Base-by-base conservation (phyloP, 2,113 vertebrate genomes). In the Sprattus sprattus region DNA sequence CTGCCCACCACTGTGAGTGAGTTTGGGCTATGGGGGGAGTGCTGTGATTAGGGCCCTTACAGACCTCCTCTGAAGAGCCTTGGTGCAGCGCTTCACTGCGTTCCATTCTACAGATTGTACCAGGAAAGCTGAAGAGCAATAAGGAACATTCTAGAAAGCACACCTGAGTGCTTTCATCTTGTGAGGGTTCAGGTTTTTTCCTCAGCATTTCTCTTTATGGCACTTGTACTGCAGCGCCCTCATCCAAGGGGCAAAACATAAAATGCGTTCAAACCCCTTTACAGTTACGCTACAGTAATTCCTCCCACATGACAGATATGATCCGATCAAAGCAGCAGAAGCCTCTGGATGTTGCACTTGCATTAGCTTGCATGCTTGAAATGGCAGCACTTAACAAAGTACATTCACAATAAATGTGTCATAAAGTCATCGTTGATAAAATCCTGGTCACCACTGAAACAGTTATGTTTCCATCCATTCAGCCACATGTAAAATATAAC, bases 251-350 rank as follows among this genome's bases (percentile, higher is more conserved):
- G 25, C 64, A 71, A 71, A 71, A 71, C 25, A 71, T 71, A 60
- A 57, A 52, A 85, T 50, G 9, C 11, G 15, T 49, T n/a, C 15
- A 39, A 1, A 16, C 46, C 32, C 83, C 3, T 50, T 78, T 82
- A 22, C 78, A 81, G 64, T 81, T 52, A 25, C 25, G 47, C 28
- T 6, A 78, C 45, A 25, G 28, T 57, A 64, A 85, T 49, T 15
- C 18, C 67, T 45, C 67, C 46, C 47, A 83, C 20, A 28, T 71
- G 64, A 71, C n/a, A 10, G 64, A 71, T 71, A 71, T 28, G 25
- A 71, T 71, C 28, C 64, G 32, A 71, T 75, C 49, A 81, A 87
- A 83, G 86, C 86, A 82, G 57, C 78, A 87, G 32, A 86, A 87
- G 83, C 83, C 64, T 28, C 64, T 86, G 84, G 81, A 81, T 81